Evolutionary conservation across 2,888 invertebrate species (phyloP), one percentile per base, ranked within the genome.

Genomic region (Yponomeuta cagnagella): DNA sequence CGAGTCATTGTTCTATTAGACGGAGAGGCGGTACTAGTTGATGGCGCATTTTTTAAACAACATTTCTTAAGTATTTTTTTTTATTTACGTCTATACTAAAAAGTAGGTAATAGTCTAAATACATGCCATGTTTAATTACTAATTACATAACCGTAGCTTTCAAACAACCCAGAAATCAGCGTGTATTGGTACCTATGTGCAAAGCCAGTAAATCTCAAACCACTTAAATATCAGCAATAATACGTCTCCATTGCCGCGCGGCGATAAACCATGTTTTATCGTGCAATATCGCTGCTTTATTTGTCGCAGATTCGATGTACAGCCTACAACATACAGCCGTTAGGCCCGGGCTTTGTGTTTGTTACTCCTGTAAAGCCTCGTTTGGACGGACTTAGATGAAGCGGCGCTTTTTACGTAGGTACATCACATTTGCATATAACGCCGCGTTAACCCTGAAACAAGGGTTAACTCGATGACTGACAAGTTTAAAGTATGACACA

Each of bases 261-360:
- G 76, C 80, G 77, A 81, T 82, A 80, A 82, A 79, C 77, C 77
- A 78, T 58, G 77, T 79, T 82, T 80, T 82, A 82, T 82, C 73
- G 78, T 71, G 66, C 77, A 82, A 82, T 81, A 82, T 78, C 76
- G 52, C 76, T 74, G 73, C 64, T 65, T 65, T 65, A 65, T 65
- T 65, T 65, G 65, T 65, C 9, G 33, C 65, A 65, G 65, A 65
- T 65, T 65, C 65, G 65, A 65, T 30, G 65, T 30, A 31, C 43
- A 43, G 43, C 43, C 43, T 43, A 43, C 43, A 43, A 43, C 52
- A 58, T 58, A 58, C 52, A 15, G 15, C 52, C 12, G 12, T 58
- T 58, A 58, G 52, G 12, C 52, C 4, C 12, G 52, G 52, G 15
- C 52, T 58, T 58, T 58, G 52, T 58, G 8, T 58, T 58, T 58